Evolutionary conservation across 2,113 vertebrate species (phyloP).

Genomic region (Dipodomys merriami): DNA sequence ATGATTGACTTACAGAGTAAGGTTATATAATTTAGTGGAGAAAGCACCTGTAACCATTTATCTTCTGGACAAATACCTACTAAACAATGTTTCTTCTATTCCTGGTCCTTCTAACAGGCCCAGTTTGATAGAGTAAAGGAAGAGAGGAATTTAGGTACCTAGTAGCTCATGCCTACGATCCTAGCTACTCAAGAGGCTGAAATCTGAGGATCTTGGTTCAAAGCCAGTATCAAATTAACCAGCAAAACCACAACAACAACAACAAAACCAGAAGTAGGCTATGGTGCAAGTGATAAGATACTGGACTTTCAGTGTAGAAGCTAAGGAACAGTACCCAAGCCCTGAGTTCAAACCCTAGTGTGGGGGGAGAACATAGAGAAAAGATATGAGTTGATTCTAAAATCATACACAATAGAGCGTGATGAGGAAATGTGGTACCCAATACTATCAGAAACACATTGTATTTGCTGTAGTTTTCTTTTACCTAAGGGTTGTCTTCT

Average conservation of each 20-base stretch:
- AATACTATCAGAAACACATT: not conserved
- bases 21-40: constrained; percentile 68
- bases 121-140: not conserved
- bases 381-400: not conserved
- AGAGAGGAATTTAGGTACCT: not conserved
- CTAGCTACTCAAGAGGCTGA: no score
- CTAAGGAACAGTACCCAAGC: no score
- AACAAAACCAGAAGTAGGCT: no score
- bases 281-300: no score
- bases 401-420: not conserved
- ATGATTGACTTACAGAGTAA: constrained; percentile 60
- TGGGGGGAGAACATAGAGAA: not conserved
- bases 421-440: not conserved
- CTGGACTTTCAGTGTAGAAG: no score
- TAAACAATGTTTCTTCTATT: constrained; percentile 47
- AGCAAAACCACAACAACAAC: no score
- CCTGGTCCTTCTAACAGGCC: not conserved
- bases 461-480: not conserved
- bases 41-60: constrained; percentile 43
- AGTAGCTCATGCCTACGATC: no score
- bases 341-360: no score
- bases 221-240: no score
- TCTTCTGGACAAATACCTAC: constrained; percentile 54
- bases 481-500: not conserved
- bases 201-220: no score